Percentiles rank a stretch among this genome's conserved stretches.
Conservation (phyloP, 2,888 invertebrate species). For the Acleris laterana region DNA sequence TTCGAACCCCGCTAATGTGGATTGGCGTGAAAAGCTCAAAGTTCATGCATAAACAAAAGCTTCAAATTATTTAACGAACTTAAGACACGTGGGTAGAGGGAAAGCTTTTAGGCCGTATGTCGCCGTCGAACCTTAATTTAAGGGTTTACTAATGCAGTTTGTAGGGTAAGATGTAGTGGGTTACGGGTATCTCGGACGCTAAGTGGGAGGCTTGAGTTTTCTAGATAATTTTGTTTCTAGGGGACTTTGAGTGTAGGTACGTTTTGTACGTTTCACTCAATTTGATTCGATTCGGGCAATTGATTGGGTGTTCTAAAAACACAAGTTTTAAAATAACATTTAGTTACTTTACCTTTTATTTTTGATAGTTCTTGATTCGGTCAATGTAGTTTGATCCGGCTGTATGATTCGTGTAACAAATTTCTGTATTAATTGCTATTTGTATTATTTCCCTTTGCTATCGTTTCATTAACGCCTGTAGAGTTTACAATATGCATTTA, state of each 20-base stretch:
- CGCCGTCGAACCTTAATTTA: conserved; percentile 17
- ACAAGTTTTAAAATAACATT: not conserved
- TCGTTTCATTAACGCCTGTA: too few species aligned
- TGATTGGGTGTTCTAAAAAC: not conserved
- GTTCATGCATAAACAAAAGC: conserved; percentile 63
- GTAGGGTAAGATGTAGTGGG: conserved; percentile 9
- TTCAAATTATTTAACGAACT: conserved; percentile 55
- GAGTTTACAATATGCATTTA: too few species aligned
- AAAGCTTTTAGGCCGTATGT: conserved; percentile 30
- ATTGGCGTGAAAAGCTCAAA: conserved; percentile 60
- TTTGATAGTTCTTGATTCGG: too few species aligned
- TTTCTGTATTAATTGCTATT: too few species aligned
- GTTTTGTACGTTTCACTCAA: not conserved
- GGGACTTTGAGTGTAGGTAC: not conserved
- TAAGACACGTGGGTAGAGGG: conserved; percentile 47
- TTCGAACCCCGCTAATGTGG: conserved; percentile 47
- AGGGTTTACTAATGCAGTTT: conserved; percentile 31
- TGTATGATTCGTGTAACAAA: too few species aligned
- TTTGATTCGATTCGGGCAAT: not conserved
- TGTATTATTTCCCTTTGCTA: too few species aligned
- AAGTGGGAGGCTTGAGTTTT: conserved; percentile 13
- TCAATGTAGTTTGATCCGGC: too few species aligned
- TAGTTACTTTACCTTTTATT: too few species aligned
- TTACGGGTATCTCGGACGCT: conserved; percentile 4
- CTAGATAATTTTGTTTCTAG: conserved; percentile 7